Evolutionary conservation across 1,140 invertebrate genomes (phyloP).

Genomic region (Musca domestica): DNA sequence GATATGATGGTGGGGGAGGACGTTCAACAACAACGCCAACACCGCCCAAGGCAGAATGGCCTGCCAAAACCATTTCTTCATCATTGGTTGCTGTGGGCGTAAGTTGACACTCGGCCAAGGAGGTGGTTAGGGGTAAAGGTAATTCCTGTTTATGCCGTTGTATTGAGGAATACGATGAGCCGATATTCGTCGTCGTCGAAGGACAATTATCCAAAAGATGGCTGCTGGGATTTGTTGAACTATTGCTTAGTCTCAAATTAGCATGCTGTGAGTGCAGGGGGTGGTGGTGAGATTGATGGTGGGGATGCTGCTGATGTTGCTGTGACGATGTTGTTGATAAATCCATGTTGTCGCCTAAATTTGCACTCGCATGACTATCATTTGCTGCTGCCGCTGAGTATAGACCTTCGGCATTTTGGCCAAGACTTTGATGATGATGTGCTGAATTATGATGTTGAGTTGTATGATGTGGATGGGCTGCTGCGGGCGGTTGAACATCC

Average conservation of each 20-base stretch:
- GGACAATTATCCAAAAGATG: constrained; percentile 11
- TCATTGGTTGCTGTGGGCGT: constrained; percentile 19
- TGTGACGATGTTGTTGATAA: constrained; percentile 14
- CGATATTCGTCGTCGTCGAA: neutral
- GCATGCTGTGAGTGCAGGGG: neutral
- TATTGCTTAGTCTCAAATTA: constrained; percentile 10
- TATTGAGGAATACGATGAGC: neutral
- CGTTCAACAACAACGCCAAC: constrained; percentile 34
- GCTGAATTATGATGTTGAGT: neutral
- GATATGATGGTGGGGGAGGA: constrained; percentile 35
- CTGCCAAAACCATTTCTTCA: neutral
- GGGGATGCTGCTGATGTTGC: constrained; percentile 9
- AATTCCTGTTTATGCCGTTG: constrained; percentile 12
- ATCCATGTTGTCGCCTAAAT: constrained; percentile 5
- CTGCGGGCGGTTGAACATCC: constrained; percentile 6
- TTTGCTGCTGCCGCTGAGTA: constrained; percentile 11
- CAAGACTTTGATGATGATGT: neutral
- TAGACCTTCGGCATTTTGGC: neutral
- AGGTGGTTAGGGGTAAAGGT: constrained; percentile 10
- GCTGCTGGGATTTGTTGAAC: neutral
- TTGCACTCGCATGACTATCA: constrained; percentile 6
- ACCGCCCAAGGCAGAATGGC: constrained; percentile 16
- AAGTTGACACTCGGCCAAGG: constrained; percentile 6
- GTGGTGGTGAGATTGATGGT: constrained; percentile 28
- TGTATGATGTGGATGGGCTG: neutral